phyloP scores from a whole-genome alignment of 2,113 vertebrate genomes.

The Probosciger aterrimus region DNA sequence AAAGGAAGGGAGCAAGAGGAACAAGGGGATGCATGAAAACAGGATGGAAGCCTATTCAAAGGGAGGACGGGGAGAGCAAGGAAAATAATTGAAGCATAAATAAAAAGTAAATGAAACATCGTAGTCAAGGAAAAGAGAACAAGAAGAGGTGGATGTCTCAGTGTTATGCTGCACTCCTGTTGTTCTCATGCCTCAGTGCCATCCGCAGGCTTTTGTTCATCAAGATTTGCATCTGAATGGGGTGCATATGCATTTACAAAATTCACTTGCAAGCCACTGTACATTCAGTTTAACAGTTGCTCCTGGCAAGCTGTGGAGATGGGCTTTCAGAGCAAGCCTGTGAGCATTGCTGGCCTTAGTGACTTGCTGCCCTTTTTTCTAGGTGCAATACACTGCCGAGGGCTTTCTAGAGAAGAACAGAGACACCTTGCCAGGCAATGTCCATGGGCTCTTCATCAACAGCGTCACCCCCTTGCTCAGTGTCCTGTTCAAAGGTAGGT shows the following conservation, averaged over 20 bases:
- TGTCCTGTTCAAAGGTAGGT: slow-evolving; percentile 74
- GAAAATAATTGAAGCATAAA: not conserved
- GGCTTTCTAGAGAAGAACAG: slow-evolving; percentile 82
- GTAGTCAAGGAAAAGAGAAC: not conserved
- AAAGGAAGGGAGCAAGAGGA: not conserved
- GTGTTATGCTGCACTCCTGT: not conserved
- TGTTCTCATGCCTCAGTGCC: not conserved
- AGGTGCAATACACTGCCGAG: slow-evolving; percentile 74
- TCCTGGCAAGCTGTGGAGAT: not conserved
- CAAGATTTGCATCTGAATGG: not conserved
- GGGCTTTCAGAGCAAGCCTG: not conserved
- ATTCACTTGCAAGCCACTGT: not conserved
- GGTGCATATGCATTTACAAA: not conserved
- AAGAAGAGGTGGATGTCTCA: not conserved
- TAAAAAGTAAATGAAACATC: not conserved
- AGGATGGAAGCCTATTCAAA: not conserved
- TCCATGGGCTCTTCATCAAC: slow-evolving; percentile 74
- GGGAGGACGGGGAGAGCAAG: not conserved
- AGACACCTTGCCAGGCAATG: slow-evolving; percentile 73
- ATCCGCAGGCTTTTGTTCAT: not conserved
- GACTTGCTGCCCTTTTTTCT: not conserved
- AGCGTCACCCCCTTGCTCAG: slow-evolving; percentile 76
- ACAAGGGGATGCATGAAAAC: not conserved
- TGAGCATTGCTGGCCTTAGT: not conserved
- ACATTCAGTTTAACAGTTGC: not conserved